These are phyloP conservation scores for Girardinichthys multiradiatus DNA, from an alignment of 2,113 vertebrate genomes.

Conservation along the genomic window DNA sequence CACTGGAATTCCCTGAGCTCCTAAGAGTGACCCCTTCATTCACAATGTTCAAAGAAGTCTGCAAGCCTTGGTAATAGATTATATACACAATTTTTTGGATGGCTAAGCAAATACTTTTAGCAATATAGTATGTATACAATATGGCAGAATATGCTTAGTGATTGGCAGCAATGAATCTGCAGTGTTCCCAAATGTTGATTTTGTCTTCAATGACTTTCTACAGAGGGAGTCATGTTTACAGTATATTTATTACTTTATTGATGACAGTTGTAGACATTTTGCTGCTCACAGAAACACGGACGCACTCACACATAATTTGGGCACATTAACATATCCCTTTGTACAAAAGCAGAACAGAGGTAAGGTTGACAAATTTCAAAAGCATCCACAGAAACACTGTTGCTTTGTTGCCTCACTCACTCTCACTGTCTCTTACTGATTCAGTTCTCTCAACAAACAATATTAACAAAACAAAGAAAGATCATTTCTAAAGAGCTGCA, in stretches of 20 bases:
- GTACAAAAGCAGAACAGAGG: constrained; percentile 52
- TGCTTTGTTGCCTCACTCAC: not conserved
- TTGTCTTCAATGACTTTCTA: not conserved
- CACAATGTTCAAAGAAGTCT: no score
- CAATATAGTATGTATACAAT: no score
- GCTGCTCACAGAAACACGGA: constrained; percentile 44
- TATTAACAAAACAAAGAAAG: not conserved
- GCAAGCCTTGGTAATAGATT: no score
- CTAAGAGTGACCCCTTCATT: no score
- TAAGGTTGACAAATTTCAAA: constrained; percentile 13
- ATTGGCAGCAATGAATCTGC: not conserved
- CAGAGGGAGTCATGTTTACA: not conserved
- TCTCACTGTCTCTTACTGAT: not conserved
- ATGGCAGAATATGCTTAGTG: not conserved
- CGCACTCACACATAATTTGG: constrained; percentile 21
- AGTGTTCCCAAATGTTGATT: no score
- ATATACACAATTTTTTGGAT: not conserved
- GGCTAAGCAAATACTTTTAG: not conserved
- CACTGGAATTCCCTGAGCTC: no score
- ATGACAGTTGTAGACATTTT: constrained; percentile 41
- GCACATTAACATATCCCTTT: constrained; percentile 32
- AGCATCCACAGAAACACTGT: constrained; percentile 15
- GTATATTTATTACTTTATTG: constrained; percentile 37
- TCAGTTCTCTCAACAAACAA: not conserved
- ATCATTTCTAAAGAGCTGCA: not conserved